Base-by-base conservation (phyloP, 2,113 vertebrate species). In the Nycticebus coucang region DNA sequence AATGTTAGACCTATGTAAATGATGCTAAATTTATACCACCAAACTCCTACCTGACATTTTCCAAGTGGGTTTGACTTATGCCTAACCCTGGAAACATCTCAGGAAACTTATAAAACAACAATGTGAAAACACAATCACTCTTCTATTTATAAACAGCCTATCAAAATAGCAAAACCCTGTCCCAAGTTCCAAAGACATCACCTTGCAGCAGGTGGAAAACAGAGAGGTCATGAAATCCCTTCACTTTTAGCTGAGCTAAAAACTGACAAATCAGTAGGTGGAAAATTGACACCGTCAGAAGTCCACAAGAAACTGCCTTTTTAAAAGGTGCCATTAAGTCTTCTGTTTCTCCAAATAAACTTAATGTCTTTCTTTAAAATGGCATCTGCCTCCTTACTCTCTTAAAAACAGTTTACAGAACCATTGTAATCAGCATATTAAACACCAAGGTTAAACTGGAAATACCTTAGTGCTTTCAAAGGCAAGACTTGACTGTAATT, bases 101-200 rank as follows among this genome's bases (percentile, higher is more conserved):
- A 90, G 77, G 79, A 95, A 87, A 94, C 30, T 78, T 95, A 71
- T 90, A 53, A 79, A 94, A 66, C 60, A 84, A 53, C 50, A 57
- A 3, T 80, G 28, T 68, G 59, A 66, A 66, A 85, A 78, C 19
- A 72, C 35, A 75, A 64, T 72, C 87, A 62, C 72, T 81, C 79
- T 89, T 94, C 55, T 91, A 6, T 94, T 96, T 68, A 66, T 88
- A 0, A 91, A 96, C 19, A 85, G 45, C 9, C 60, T 71, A 91
- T 93, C 93, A 93, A 90, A 84, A 94, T 86, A 77, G 0, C 26
- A 87, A 94, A 68, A 79, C 71, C 55, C 59, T 95, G 50, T 93
- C 94, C 66, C 35, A 60, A 59, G 7, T 87, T 72, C 66, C 85
- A 95, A 64, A 95, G 80, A 26, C 24, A 87, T 55, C 53, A 19